These are phyloP conservation scores for Podarcis siculus DNA, from an alignment of 2,797 vertebrate species.

Conservation along the genomic window DNA sequence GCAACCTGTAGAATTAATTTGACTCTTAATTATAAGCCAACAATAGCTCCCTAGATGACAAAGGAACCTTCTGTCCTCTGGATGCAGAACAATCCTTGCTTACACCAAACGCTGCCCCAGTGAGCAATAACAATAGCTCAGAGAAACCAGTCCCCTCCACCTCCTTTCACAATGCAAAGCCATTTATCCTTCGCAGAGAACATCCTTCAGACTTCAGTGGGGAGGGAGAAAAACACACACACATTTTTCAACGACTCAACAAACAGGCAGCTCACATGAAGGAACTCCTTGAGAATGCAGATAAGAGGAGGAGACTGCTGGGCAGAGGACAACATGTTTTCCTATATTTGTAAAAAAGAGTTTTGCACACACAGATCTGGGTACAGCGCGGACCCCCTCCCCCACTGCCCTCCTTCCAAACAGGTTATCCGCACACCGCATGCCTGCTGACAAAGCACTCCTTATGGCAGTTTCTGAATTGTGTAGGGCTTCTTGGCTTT, in stretches of 20 bases:
- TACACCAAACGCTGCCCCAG: slow-evolving; percentile 56
- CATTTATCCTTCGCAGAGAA: slow-evolving; percentile 51
- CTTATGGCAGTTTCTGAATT: slow-evolving; percentile 13
- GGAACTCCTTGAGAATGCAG: neutral
- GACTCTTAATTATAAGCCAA: slow-evolving; percentile 60
- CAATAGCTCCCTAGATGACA: slow-evolving; percentile 36
- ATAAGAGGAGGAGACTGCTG: slow-evolving; percentile 2
- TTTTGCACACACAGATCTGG: neutral
- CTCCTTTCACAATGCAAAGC: neutral
- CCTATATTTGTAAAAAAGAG: slow-evolving; percentile 28
- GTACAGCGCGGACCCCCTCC: slow-evolving; percentile 39
- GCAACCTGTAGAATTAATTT: slow-evolving; percentile 68
- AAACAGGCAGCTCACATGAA: slow-evolving; percentile 31
- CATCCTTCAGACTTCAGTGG: slow-evolving; percentile 28
- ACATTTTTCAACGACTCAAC: slow-evolving; percentile 53
- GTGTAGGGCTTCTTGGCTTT: slow-evolving; percentile 17
- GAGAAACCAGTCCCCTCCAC: slow-evolving; percentile 42
- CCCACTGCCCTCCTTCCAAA: slow-evolving; percentile 43
- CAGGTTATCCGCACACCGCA: slow-evolving; percentile 25
- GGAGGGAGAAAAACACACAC: slow-evolving; percentile 50
- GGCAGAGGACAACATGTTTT: slow-evolving; percentile 47
- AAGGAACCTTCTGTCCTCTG: slow-evolving; percentile 53
- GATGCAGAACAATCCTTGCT: slow-evolving; percentile 46
- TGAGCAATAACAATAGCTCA: slow-evolving; percentile 55
- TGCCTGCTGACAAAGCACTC: slow-evolving; percentile 37